A percentile compares a stretch with the other conserved stretches of the same genome.
Evolutionary conservation across 2,888 invertebrate species (phyloP).

Genomic region (Acanthopleura granulata): DNA sequence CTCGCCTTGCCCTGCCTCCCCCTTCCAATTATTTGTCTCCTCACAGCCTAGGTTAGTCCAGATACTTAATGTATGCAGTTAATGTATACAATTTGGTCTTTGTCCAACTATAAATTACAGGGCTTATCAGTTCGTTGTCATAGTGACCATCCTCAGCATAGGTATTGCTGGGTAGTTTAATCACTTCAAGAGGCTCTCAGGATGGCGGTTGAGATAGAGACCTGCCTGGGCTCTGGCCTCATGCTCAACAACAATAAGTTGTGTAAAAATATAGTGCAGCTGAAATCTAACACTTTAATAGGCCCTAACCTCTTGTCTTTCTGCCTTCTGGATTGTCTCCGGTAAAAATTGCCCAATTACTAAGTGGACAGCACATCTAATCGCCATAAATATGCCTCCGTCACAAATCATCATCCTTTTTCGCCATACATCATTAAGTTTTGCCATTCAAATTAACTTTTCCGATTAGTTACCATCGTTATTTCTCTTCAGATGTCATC

Average conservation of each 20-base stretch:
- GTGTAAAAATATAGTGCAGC: not conserved
- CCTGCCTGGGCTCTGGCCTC: too few species aligned
- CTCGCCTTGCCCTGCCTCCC: too few species aligned
- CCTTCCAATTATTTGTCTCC: not conserved
- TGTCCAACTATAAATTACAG: not conserved
- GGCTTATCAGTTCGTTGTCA: not conserved
- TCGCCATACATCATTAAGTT: conserved; percentile 12
- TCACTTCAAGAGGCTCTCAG: conserved; percentile 12
- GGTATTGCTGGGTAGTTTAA: not conserved
- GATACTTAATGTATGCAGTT: conserved; percentile 2
- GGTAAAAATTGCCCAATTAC: not conserved
- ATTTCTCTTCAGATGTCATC: too few species aligned
- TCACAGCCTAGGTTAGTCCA: not conserved
- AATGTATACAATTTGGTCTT: conserved; percentile 15
- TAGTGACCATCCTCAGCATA: not conserved
- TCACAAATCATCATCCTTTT: not conserved
- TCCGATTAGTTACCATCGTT: not conserved
- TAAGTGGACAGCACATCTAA: not conserved
- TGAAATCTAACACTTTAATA: conserved; percentile 12
- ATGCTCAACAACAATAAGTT: not conserved
- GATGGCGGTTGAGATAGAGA: too few species aligned
- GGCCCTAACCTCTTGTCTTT: not conserved
- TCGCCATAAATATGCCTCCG: not conserved
- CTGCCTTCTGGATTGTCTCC: not conserved
- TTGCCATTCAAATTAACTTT: conserved; percentile 12